Evolutionary conservation across 2,113 vertebrate genomes (phyloP).

Genomic region (Phodopus roborovskii): DNA sequence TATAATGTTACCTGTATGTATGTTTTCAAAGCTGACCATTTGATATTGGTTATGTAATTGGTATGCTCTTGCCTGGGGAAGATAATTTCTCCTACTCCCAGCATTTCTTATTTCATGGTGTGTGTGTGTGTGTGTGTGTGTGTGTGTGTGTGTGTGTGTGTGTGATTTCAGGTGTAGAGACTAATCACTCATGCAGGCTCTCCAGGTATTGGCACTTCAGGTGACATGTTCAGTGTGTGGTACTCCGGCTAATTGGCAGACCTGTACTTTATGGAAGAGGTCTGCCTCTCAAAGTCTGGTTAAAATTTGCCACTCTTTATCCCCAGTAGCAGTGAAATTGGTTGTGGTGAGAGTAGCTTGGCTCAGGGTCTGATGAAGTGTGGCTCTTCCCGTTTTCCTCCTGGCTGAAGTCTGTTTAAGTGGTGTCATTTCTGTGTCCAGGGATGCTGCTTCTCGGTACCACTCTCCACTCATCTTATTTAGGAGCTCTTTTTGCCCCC

Average conservation of each 20-base stretch:
- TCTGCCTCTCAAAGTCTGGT: constrained; percentile 65
- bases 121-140: background rate
- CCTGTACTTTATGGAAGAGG: constrained; percentile 47
- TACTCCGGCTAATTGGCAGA: constrained; percentile 60
- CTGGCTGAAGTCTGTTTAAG: constrained; percentile 3
- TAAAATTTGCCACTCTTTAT: background rate
- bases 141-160: background rate
- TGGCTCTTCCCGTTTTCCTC: background rate
- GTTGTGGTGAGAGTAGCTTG: background rate
- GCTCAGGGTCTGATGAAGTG: constrained; percentile 8
- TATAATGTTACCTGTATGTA: background rate
- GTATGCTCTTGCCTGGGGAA: background rate
- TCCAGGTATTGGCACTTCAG: constrained; percentile 63
- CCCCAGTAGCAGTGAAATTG: background rate
- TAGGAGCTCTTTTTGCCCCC: background rate
- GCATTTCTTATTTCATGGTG: background rate
- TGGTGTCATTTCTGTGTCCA: background rate
- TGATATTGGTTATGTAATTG: background rate
- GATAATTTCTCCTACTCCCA: background rate
- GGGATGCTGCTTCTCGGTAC: background rate
- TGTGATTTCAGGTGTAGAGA: constrained; percentile 27
- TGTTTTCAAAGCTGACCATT: background rate
- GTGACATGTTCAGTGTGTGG: constrained; percentile 44
- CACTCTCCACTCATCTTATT: background rate
- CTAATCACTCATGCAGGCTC: constrained; percentile 27